Evolutionary conservation across 2,888 invertebrate genomes (phyloP).

Genomic region (Linyphia triangularis): DNA sequence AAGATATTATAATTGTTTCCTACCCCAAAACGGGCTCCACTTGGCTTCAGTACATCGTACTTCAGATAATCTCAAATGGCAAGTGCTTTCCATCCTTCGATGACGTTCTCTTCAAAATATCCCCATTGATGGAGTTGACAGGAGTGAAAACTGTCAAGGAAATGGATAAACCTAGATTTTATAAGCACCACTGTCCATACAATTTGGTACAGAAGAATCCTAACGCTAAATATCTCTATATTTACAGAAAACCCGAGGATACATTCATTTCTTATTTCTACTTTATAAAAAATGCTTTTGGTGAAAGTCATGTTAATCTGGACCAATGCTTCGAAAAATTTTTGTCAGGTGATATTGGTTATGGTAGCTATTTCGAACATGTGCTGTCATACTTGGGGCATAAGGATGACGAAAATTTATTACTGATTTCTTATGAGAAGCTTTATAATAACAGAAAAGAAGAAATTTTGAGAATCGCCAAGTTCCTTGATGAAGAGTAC

Average conservation of each 20-base stretch:
- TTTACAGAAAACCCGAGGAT: slow-evolving; percentile 81
- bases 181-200: slow-evolving; percentile 49
- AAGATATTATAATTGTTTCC: slow-evolving; percentile 60
- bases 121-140: slow-evolving; percentile 61
- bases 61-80: slow-evolving; percentile 53
- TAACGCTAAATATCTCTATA: slow-evolving; percentile 79
- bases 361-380: slow-evolving; percentile 74
- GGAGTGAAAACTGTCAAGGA: slow-evolving; percentile 15
- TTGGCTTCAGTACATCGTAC: slow-evolving; percentile 71
- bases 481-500: slow-evolving; percentile 71
- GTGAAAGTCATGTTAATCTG: slow-evolving; percentile 70
- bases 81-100: slow-evolving; percentile 77
- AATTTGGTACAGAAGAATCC: slow-evolving; percentile 45
- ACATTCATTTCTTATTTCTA: slow-evolving; percentile 80
- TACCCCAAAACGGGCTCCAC: slow-evolving; percentile 74
- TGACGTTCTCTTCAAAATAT: slow-evolving; percentile 69
- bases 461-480: slow-evolving; percentile 75
- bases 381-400: slow-evolving; percentile 39
- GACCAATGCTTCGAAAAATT: slow-evolving; percentile 80
- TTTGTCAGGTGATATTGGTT: slow-evolving; percentile 78
- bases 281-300: slow-evolving; percentile 75
- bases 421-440: slow-evolving; percentile 80
- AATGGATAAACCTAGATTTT: slow-evolving; percentile 20
- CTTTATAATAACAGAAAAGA: slow-evolving; percentile 78
- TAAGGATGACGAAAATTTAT: slow-evolving; percentile 78